Percentiles rank a stretch among this genome's conserved stretches.
Conservation (phyloP, 2,113 vertebrate species). For the Sylvia atricapilla region DNA sequence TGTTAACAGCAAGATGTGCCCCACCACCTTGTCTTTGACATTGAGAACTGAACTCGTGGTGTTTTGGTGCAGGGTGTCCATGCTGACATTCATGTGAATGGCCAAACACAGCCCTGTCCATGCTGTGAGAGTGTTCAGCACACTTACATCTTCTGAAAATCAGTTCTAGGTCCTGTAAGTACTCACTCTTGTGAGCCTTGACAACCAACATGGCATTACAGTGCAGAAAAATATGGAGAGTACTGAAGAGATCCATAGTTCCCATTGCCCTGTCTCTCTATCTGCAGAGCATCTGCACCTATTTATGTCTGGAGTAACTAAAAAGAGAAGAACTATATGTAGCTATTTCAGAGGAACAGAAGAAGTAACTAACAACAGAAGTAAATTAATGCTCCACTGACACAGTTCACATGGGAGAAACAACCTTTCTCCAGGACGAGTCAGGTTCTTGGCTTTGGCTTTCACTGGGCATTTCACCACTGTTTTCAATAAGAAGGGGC, state of each 20-base stretch:
- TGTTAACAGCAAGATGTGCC: not conserved
- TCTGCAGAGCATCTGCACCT: not conserved
- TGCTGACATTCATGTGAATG: accelerated
- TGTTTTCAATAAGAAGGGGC: not conserved
- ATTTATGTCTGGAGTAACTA: not conserved
- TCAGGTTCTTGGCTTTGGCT: not conserved
- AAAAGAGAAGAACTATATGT: not conserved
- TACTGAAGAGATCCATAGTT: not conserved
- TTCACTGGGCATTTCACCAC: not conserved
- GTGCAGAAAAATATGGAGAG: not conserved
- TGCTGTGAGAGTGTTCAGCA: not conserved
- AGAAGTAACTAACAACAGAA: not conserved
- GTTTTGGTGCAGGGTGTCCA: not conserved
- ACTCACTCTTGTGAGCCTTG: not conserved
- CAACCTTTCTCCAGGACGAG: not conserved
- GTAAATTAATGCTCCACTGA: not conserved
- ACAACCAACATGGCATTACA: not conserved
- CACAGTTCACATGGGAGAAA: not conserved
- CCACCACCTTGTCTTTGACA: not conserved
- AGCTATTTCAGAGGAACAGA: not conserved
- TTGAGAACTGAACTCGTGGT: not conserved
- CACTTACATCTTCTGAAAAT: not conserved
- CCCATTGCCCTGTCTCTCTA: not conserved
- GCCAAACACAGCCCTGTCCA: not conserved
- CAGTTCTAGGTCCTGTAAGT: not conserved